Evolutionary conservation across 1,140 invertebrate species (phyloP).

Genomic region (Zaprionus gabonicus): DNA sequence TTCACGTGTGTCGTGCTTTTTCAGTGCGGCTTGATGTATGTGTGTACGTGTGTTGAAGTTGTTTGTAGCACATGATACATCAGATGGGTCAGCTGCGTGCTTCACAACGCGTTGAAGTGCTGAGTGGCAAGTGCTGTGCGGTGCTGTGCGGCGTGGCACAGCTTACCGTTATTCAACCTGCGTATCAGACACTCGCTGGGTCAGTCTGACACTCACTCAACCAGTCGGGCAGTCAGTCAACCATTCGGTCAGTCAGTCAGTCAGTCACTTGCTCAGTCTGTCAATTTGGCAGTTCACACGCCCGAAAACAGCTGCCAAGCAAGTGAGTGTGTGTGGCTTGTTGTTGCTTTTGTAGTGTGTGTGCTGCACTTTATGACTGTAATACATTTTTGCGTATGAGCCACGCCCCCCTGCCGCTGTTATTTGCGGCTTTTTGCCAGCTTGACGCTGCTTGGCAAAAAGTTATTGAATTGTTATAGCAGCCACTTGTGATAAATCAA

Average conservation of each 20-base stretch:
- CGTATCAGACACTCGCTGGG: conserved; percentile 11
- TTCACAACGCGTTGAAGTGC: conserved; percentile 15
- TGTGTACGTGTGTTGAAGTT: not conserved
- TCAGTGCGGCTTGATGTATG: not conserved
- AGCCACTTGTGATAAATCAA: conserved; percentile 77
- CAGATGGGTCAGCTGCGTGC: conserved; percentile 3
- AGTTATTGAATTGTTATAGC: conserved; percentile 76
- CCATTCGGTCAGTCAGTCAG: not conserved
- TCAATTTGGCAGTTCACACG: conserved; percentile 5
- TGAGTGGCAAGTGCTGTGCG: not conserved
- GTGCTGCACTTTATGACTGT: conserved; percentile 71
- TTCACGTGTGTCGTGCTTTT: not conserved
- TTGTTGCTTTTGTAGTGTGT: conserved; percentile 9
- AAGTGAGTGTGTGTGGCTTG: conserved; percentile 28
- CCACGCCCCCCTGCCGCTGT: conserved; percentile 6
- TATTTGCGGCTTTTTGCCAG: conserved; percentile 56
- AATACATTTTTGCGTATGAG: conserved; percentile 59
- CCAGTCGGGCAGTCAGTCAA: not conserved
- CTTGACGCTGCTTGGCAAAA: conserved; percentile 35
- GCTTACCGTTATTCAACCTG: conserved; percentile 13
- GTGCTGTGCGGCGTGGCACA: not conserved
- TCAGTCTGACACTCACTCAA: conserved; percentile 1
- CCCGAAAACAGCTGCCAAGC: conserved; percentile 33
- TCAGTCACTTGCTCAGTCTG: not conserved
- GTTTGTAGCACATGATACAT: conserved; percentile 12